Evolutionary conservation across 2,888 invertebrate genomes (phyloP), one percentile per base, ranked within the genome.

Genomic region (Prosopocoilus inquinatus): DNA sequence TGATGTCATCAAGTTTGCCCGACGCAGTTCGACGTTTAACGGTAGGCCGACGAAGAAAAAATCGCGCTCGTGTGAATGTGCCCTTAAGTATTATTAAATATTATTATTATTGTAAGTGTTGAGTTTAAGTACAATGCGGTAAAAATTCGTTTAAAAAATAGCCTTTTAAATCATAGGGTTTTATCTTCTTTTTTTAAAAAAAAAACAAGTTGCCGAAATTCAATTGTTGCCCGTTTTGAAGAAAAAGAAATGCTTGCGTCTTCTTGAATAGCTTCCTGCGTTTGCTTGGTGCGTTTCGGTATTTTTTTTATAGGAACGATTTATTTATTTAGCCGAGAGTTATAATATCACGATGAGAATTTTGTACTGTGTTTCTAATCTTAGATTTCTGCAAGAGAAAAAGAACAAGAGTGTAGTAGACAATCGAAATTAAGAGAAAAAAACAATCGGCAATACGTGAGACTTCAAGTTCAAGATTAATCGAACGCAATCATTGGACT

Each of bases 321-420:
- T 47, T 13, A 38, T 51, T 38, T 55, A 45, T 54, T 57, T 48
- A 28, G 20, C 20, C 20, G 20, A 28, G 20, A 28, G 43, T 44
- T 57, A n/a, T 60, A 64, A 61, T 70, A 72, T 70, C 71, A 71
- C 71, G 68, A 69, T 65, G 57, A 60, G 48, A 64, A 66, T 74
- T 71, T 74, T 74, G 72, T 74, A 73, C 73, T 75, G 70, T 72
- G 61, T 67, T 71, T 72, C 72, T 65, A 72, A 73, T 65, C 56
- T 61, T 56, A 45, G 64, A 63, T 67, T 68, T 67, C 68, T 69
- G 69, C 53, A 70, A 70, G 49, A 54, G 55, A 61, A 60, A 50
- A 58, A 53, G 7, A 52, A 41, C 20, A 47, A 50, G 20, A 3
- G 7, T 4, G 7, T 5, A 28, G n/a, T 12, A n/a, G n/a, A 36